Evolutionary conservation across 2,888 invertebrate species (phyloP).

Genomic region (Sclerodermus sp.): DNA sequence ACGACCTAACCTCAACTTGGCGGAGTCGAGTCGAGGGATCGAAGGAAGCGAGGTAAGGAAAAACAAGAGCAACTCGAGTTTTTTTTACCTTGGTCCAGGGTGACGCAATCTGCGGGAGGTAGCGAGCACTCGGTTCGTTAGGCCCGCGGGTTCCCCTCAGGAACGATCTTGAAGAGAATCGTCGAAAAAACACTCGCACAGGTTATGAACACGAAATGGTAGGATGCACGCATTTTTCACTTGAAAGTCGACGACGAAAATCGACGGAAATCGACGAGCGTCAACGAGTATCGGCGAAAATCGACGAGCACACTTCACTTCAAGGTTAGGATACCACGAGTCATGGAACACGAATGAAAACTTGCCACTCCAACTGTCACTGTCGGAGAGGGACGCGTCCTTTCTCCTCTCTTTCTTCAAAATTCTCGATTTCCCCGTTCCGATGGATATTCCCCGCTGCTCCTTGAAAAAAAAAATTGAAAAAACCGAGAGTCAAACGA

Average conservation of each 20-base stretch:
- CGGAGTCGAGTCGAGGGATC: not conserved
- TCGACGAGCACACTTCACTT: not conserved
- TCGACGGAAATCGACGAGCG: too few relatives aligned
- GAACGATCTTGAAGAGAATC: too few relatives aligned
- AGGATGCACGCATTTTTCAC: too few relatives aligned
- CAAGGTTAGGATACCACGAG: not conserved
- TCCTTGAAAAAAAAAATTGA: too few relatives aligned
- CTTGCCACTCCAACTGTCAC: not conserved
- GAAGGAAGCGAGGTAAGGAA: not conserved
- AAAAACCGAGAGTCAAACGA: too few relatives aligned
- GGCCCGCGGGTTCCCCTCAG: too few relatives aligned
- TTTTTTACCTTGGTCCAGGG: constrained; percentile 5
- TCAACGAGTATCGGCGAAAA: too few relatives aligned
- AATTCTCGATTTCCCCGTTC: not conserved
- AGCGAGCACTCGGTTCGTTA: not conserved
- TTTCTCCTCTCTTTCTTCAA: constrained; percentile 10
- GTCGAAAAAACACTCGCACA: too few relatives aligned
- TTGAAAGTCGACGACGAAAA: too few relatives aligned
- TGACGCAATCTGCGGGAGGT: constrained; percentile 3
- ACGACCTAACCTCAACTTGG: constrained; percentile 21
- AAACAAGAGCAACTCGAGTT: not conserved
- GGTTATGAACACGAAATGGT: too few relatives aligned
- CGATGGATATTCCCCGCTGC: too few relatives aligned
- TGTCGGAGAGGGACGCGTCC: too few relatives aligned
- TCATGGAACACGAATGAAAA: not conserved